phyloP scores from a whole-genome alignment of 2,797 vertebrate species.

The Mormyrus hasselquistii region DNA sequence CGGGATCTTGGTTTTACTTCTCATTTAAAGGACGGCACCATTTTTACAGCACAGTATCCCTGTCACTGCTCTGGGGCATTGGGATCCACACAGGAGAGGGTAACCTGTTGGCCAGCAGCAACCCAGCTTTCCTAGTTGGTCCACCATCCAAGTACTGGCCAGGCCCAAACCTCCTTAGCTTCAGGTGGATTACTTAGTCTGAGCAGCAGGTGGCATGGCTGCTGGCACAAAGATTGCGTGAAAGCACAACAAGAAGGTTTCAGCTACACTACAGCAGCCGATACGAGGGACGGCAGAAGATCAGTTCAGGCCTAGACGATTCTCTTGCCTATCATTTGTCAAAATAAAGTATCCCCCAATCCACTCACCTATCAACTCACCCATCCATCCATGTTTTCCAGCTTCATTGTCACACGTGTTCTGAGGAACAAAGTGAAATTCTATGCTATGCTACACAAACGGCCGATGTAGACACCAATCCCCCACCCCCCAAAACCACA shows the following conservation, averaged over 20 bases:
- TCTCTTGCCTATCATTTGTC: not conserved
- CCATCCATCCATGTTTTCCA: not conserved
- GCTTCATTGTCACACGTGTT: not conserved
- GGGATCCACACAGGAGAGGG: not conserved
- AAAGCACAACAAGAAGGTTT: not conserved
- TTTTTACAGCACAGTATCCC: no score
- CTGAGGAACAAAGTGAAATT: not conserved
- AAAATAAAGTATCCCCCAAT: not conserved
- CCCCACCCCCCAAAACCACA: not conserved
- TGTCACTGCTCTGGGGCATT: not conserved
- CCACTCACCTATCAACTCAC: not conserved
- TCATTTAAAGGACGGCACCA: not conserved
- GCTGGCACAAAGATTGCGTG: not conserved
- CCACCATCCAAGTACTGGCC: not conserved
- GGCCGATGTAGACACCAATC: not conserved
- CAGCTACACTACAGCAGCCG: not conserved
- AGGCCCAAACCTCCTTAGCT: not conserved
- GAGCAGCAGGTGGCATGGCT: no score
- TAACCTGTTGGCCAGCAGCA: not conserved
- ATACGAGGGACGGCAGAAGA: not conserved
- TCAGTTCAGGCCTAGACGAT: not conserved
- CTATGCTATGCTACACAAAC: not conserved
- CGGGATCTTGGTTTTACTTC: not conserved
- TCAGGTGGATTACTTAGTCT: not conserved
- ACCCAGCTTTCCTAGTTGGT: not conserved